Evolutionary conservation across 1,140 invertebrate genomes (phyloP).

Genomic region (Akabosia matsudoensis): DNA sequence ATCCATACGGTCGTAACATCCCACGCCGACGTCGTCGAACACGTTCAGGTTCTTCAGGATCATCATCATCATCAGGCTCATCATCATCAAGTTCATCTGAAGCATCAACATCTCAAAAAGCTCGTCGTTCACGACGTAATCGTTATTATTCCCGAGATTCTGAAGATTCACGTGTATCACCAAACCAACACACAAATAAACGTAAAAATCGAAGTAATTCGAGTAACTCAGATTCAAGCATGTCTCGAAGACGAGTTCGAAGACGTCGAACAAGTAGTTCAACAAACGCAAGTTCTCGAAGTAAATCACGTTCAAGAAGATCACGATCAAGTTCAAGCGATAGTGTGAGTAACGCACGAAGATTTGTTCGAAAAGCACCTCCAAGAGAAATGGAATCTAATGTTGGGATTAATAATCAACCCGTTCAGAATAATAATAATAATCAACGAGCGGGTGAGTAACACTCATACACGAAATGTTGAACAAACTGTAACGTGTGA

Average conservation of each 20-base stretch:
- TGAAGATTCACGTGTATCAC: background rate
- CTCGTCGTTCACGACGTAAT: conserved; percentile 52
- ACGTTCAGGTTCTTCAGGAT: conserved; percentile 43
- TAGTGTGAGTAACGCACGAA: conserved; percentile 11
- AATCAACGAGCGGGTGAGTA: too few relatives aligned
- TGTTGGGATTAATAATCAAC: too few relatives aligned
- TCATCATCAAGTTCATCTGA: conserved; percentile 54
- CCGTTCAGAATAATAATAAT: too few relatives aligned
- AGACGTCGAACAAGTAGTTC: too few relatives aligned
- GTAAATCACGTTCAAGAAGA: background rate
- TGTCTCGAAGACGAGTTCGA: background rate
- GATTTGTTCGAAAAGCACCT: conserved; percentile 41
- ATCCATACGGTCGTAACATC: conserved; percentile 1
- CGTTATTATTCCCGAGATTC: conserved; percentile 4
- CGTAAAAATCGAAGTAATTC: background rate
- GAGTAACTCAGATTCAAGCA: background rate
- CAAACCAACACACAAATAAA: background rate
- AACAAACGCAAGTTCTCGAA: too few relatives aligned
- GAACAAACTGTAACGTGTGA: too few relatives aligned
- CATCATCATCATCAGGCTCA: conserved; percentile 49
- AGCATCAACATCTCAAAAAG: conserved; percentile 53
- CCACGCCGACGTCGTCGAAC: conserved; percentile 7
- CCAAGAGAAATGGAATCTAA: conserved; percentile 20
- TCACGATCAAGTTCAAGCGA: background rate
- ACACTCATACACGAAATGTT: too few relatives aligned